These are phyloP conservation scores for Trachelipus rathkii DNA, from an alignment of 1,140 invertebrate species.

Conservation along the genomic window DNA sequence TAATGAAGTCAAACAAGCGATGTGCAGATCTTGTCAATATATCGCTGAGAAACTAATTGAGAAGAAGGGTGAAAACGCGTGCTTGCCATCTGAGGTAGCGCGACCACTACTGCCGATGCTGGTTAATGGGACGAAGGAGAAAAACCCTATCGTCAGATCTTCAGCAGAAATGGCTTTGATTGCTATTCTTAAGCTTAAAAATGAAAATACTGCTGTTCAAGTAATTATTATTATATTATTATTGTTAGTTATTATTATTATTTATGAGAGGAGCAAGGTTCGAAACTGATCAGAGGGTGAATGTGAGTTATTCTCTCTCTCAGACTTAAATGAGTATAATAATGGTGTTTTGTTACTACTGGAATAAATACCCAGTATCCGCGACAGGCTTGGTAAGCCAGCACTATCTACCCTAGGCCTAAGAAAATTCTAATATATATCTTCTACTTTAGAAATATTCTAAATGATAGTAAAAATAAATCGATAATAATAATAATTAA, in stretches of 20 bases:
- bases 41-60: constrained; percentile 70
- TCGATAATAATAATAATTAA: no score
- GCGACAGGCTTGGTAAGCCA: no score
- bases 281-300: constrained; percentile 10
- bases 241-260: constrained; percentile 19
- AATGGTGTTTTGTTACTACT: no score
- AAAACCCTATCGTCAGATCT: constrained; percentile 88
- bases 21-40: constrained; percentile 56
- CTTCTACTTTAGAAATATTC: no score
- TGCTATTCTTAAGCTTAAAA: constrained; percentile 70
- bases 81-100: constrained; percentile 65
- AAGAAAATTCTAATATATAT: no score
- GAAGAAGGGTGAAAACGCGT: constrained; percentile 54
- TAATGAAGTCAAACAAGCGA: constrained; percentile 90
- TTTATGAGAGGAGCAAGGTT: background rate
- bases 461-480: no score
- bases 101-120: constrained; percentile 78
- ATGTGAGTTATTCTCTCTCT: constrained; percentile 25
- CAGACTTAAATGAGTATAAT: background rate
- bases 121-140: constrained; percentile 96
- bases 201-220: constrained; percentile 73
- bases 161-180: constrained; percentile 89
- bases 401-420: no score
- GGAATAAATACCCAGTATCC: no score
- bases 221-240: constrained; percentile 26